Conservation (phyloP, 2,113 vertebrate species). For the cat (Felis catus) region F.catus_Fca126_mat1.0 CM031421.1:35447001-35447500, state of each 20-base stretch:
- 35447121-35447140: not conserved
- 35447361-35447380: not conserved
- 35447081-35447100: constrained; percentile 17
- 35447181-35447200: not conserved
- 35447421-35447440: not conserved
- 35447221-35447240: not conserved
- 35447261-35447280: not conserved
- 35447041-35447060: constrained; percentile 44
- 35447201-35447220: not conserved
- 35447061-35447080: not conserved
- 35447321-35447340: not conserved
- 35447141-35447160: constrained; percentile 27
- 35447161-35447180: constrained; percentile 16
- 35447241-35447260: not conserved
- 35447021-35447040: constrained; percentile 19
- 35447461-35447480: not conserved
- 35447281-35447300: not conserved
- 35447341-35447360: not conserved
- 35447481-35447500: not conserved
- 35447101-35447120: constrained; percentile 12
- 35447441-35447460: not conserved
- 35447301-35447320: not conserved
- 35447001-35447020: not conserved
- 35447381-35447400: not conserved
- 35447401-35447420: not conserved